A percentile compares a stretch with the other conserved stretches of the same genome.
phyloP scores from a whole-genome alignment of 2,113 vertebrate species.

The Illadopsis cleaveri region DNA sequence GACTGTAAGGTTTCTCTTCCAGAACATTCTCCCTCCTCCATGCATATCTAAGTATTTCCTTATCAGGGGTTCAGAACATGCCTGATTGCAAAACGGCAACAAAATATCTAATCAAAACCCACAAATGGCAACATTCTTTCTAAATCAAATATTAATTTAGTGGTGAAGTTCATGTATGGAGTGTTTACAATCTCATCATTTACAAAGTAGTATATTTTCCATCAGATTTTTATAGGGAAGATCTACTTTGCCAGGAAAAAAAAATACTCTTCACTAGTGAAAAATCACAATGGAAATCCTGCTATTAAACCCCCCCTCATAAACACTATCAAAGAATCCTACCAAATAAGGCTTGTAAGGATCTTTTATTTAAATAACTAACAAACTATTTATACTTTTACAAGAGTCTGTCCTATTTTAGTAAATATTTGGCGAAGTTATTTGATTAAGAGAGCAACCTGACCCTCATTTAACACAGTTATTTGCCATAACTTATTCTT shows the following conservation, averaged over 20 bases:
- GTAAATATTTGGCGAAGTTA: constrained; percentile 80
- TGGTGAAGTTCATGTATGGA: neutral
- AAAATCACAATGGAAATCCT: constrained; percentile 75
- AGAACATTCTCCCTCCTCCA: neutral
- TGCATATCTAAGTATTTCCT: neutral
- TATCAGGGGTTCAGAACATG: neutral
- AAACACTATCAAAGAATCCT: constrained; percentile 74
- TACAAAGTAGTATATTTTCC: constrained; percentile 33
- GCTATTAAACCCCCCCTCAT: constrained; percentile 54
- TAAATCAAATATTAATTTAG: constrained; percentile 21
- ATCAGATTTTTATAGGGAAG: constrained; percentile 55
- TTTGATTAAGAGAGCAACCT: constrained; percentile 79
- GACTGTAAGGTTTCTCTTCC: neutral
- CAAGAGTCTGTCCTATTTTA: constrained; percentile 81
- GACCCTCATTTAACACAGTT: constrained; percentile 69
- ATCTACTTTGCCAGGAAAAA: constrained; percentile 31
- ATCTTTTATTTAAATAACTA: constrained; percentile 82
- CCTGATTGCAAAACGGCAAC: neutral
- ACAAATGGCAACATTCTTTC: neutral
- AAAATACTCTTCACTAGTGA: constrained; percentile 25
- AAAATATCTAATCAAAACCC: neutral
- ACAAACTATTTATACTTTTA: constrained; percentile 84
- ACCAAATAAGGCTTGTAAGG: constrained; percentile 78
- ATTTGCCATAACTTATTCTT: constrained; percentile 66
- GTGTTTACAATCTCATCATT: constrained; percentile 10